Conservation (phyloP, 2,797 vertebrate species). For the Lutjanus campechanus region DNA sequence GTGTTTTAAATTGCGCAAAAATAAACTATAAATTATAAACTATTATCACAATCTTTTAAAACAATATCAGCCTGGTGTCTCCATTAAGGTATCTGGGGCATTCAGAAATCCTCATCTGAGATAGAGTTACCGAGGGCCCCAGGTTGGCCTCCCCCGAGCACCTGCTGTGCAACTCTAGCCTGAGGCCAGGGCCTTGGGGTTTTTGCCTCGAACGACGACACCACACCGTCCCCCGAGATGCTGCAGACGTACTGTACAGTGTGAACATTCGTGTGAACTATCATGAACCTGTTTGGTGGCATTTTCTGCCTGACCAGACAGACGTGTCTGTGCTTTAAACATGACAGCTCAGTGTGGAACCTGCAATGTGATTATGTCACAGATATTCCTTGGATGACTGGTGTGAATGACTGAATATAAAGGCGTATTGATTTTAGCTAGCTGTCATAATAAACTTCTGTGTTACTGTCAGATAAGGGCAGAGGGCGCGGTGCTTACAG, state of each 20-base stretch:
- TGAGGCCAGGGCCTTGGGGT: slow-evolving; percentile 29
- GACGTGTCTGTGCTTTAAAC: not conserved
- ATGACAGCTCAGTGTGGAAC: slow-evolving; percentile 7
- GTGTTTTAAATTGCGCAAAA: no score
- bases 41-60: slow-evolving; percentile 8
- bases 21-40: no score
- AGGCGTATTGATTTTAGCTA: not conserved
- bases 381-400: not conserved
- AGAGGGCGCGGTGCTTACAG: slow-evolving; percentile 10
- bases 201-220: slow-evolving; percentile 29
- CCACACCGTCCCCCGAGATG: slow-evolving; percentile 1
- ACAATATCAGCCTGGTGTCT: slow-evolving; percentile 43
- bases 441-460: not conserved
- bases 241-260: not conserved
- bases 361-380: not conserved
- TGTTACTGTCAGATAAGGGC: slow-evolving; percentile 15
- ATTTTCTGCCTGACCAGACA: slow-evolving; percentile 14
- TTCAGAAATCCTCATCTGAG: slow-evolving; percentile 49
- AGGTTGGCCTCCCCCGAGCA: slow-evolving; percentile 60
- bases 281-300: not conserved
- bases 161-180: slow-evolving; percentile 65
- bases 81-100: slow-evolving; percentile 39
- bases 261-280: slow-evolving; percentile 18
- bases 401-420: not conserved
- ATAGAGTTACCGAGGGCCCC: slow-evolving; percentile 58